These are phyloP conservation scores for Chironomus tentans DNA, from an alignment of 2,888 invertebrate genomes.

Conservation along the genomic window DNA sequence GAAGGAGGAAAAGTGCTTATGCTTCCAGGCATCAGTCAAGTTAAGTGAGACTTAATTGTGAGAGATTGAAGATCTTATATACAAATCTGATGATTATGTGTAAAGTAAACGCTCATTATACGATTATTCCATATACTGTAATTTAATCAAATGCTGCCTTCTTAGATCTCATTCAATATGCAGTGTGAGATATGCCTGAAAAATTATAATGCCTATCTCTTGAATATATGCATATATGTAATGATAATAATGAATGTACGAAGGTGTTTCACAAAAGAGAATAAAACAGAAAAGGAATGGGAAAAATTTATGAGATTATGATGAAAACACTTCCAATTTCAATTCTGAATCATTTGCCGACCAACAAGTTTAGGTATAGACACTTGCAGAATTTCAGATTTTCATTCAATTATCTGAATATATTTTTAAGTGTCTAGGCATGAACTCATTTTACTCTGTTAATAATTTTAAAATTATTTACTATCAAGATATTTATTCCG, in stretches of 20 bases:
- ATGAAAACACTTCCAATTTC: no score
- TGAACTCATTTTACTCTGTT: not conserved
- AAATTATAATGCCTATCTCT: not conserved
- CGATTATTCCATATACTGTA: not conserved
- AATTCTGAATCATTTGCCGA: no score
- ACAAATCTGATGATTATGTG: conserved; percentile 19
- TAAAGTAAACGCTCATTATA: conserved; percentile 20
- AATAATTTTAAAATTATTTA: not conserved
- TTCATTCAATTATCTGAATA: no score
- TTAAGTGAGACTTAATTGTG: not conserved
- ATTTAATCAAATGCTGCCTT: conserved; percentile 10
- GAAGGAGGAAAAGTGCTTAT: not conserved
- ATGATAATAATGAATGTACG: no score
- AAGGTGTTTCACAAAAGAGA: no score
- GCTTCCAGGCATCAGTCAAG: not conserved
- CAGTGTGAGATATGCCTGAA: not conserved
- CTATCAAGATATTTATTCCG: not conserved
- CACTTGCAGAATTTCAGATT: no score
- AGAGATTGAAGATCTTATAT: not conserved
- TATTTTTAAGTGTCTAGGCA: not conserved
- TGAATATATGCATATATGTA: no score
- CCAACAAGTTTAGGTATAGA: no score
- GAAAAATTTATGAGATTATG: no score
- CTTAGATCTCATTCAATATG: not conserved
- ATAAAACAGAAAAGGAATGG: no score